Evolutionary conservation across 1,140 invertebrate genomes (phyloP).

Genomic region (Arctopsyche grandis): DNA sequence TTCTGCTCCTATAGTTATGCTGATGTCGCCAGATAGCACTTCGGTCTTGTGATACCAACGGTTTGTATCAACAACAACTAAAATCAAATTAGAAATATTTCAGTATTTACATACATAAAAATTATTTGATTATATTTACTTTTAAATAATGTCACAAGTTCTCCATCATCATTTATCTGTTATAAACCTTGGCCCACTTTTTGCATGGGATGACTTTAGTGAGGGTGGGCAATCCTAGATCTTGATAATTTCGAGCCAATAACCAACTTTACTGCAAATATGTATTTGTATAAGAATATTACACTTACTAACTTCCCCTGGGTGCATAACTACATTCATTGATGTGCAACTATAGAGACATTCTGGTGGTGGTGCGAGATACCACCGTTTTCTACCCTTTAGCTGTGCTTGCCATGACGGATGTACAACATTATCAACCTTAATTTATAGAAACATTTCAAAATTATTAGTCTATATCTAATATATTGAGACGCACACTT

Average conservation of each 20-base stretch:
- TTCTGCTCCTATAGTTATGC: constrained; percentile 95
- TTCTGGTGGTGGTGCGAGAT: constrained; percentile 87
- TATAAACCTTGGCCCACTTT: no score
- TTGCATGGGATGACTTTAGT: no score
- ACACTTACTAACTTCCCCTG: constrained; percentile 89
- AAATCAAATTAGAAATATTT: constrained; percentile 58
- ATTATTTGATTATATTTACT: constrained; percentile 21
- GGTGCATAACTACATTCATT: constrained; percentile 77
- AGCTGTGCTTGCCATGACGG: constrained; percentile 97
- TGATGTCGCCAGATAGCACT: constrained; percentile 87
- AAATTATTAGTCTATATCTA: background rate
- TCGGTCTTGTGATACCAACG: constrained; percentile 94
- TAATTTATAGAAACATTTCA: constrained; percentile 29
- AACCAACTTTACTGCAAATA: no score
- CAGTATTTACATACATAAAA: no score
- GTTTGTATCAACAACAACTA: constrained; percentile 93
- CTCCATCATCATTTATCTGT: no score
- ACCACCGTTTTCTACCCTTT: constrained; percentile 86
- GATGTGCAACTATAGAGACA: constrained; percentile 80
- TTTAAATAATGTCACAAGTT: background rate
- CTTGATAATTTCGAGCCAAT: no score
- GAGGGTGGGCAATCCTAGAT: no score
- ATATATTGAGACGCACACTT: background rate
- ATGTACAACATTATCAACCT: constrained; percentile 91
- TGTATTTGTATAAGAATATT: background rate